Evolutionary conservation across 2,113 vertebrate genomes (phyloP).

Genomic region (Sander lucioperca): DNA sequence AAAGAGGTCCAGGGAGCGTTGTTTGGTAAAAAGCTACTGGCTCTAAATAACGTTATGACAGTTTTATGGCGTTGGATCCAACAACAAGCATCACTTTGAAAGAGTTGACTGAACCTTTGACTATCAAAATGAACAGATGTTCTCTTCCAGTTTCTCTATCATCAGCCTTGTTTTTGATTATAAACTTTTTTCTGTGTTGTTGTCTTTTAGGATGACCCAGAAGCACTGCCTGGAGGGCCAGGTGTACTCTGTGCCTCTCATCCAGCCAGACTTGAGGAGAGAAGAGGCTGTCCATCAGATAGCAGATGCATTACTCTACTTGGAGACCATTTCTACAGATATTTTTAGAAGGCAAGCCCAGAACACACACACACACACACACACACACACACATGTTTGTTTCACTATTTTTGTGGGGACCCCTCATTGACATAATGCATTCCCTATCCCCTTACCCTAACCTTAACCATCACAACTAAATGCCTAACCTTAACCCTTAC

Average conservation of each 20-base stretch:
- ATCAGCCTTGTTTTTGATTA: neutral
- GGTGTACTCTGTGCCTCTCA: slow-evolving; percentile 91
- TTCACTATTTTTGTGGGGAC: too few relatives aligned
- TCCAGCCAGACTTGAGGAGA: slow-evolving; percentile 92
- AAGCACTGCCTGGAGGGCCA: slow-evolving; percentile 91
- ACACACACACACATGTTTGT: slow-evolving; percentile 1
- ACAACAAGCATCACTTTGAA: neutral
- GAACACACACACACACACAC: neutral
- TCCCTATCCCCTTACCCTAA: too few relatives aligned
- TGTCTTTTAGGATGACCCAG: slow-evolving; percentile 84
- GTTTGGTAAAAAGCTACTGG: neutral
- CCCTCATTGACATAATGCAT: too few relatives aligned
- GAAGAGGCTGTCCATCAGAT: slow-evolving; percentile 96
- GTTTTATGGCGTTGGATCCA: neutral
- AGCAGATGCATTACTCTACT: slow-evolving; percentile 90
- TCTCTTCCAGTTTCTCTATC: neutral
- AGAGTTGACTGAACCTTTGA: neutral
- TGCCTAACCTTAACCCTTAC: too few relatives aligned
- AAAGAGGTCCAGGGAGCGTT: too few relatives aligned
- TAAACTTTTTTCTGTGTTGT: neutral
- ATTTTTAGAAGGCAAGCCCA: slow-evolving; percentile 92
- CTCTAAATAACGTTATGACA: neutral
- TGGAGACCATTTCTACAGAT: slow-evolving; percentile 92
- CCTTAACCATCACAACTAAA: too few relatives aligned
- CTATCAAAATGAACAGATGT: neutral